A percentile compares a stretch with the other conserved stretches of the same genome.
Conservation (phyloP, 2,888 invertebrate species). For the Drosophila affinis region DNA sequence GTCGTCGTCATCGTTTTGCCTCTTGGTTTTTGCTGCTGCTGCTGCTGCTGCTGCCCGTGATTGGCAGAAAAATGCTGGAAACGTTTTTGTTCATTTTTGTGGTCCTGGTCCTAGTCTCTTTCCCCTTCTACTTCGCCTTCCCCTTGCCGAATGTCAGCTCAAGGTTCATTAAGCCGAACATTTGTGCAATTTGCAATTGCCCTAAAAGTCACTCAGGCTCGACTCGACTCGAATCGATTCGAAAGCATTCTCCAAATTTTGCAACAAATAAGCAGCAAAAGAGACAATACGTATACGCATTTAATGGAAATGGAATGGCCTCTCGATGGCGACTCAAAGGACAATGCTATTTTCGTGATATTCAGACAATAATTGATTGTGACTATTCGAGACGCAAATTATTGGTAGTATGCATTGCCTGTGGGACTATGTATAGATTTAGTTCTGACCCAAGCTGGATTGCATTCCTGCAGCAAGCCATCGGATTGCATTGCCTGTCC, state of each 20-base stretch:
- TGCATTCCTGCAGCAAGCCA: neutral
- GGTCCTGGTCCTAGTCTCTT: neutral
- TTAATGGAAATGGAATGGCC: constrained; percentile 14
- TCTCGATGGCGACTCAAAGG: constrained; percentile 10
- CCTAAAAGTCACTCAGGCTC: constrained; percentile 28
- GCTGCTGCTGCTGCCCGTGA: constrained; percentile 19
- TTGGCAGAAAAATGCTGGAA: constrained; percentile 45
- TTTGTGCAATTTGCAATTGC: constrained; percentile 42
- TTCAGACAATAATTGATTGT: constrained; percentile 20
- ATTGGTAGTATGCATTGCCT: neutral
- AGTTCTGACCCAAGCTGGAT: neutral
- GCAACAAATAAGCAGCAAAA: constrained; percentile 38
- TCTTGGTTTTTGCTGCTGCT: constrained; percentile 7
- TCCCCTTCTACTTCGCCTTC: neutral
- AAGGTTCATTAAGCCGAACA: constrained; percentile 53
- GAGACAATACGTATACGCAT: no score
- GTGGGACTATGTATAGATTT: neutral
- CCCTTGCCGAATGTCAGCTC: constrained; percentile 29
- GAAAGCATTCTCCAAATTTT: constrained; percentile 21
- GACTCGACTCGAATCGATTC: constrained; percentile 25
- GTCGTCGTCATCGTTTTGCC: neutral
- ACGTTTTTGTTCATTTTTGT: constrained; percentile 12
- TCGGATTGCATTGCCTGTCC: no score
- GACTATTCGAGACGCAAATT: constrained; percentile 1
- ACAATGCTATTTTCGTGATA: constrained; percentile 8